These are phyloP conservation scores for Cynopterus sphinx DNA, from an alignment of 2,797 vertebrate species.

Conservation along the genomic window DNA sequence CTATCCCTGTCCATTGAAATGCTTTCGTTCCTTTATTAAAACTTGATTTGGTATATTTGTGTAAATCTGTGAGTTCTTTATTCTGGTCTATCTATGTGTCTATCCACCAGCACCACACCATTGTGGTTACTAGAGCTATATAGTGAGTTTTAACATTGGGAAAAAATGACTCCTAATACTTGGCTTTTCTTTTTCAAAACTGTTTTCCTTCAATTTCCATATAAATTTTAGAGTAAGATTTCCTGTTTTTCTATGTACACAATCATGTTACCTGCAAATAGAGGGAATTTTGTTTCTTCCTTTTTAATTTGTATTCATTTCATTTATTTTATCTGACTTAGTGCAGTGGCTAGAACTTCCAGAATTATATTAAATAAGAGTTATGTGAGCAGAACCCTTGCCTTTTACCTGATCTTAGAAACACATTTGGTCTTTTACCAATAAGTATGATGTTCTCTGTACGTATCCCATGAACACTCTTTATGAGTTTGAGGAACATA, in stretches of 20 bases:
- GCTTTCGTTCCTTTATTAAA: not conserved
- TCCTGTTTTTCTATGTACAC: not conserved
- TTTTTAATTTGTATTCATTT: not conserved
- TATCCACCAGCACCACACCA: not conserved
- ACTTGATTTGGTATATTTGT: not conserved
- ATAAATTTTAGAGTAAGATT: not conserved
- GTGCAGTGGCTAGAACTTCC: not conserved
- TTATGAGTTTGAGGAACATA: not conserved
- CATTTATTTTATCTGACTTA: not conserved
- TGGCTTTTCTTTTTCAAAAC: not conserved
- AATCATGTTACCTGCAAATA: not conserved
- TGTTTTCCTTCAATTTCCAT: not conserved
- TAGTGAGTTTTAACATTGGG: not conserved
- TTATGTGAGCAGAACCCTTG: not conserved
- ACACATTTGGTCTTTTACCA: not conserved
- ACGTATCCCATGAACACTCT: not conserved
- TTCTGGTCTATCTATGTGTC: not conserved
- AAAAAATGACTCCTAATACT: not conserved
- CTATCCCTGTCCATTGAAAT: not conserved
- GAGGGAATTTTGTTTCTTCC: not conserved
- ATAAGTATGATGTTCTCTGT: not conserved
- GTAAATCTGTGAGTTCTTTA: not conserved
- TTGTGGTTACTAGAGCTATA: not conserved
- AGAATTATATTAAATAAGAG: not conserved
- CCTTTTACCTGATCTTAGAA: not conserved